phyloP scores from a whole-genome alignment of 2,797 vertebrate genomes.

The Bucorvus abyssinicus region DNA sequence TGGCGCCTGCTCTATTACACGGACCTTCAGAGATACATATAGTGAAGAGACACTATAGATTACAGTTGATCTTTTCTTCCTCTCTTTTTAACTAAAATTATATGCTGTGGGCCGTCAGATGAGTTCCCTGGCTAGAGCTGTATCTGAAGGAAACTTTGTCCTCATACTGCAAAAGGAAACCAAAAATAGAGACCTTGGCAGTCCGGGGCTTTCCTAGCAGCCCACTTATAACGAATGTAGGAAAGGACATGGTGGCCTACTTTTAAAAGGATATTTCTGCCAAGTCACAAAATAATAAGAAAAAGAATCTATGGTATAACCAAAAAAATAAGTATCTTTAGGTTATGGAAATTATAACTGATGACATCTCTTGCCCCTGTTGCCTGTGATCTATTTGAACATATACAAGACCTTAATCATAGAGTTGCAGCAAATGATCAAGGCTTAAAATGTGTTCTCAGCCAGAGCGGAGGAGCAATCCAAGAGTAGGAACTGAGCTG shows the following conservation, averaged over 20 bases:
- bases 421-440: constrained; percentile 47
- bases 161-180: constrained; percentile 56
- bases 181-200: constrained; percentile 64
- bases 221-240: constrained; percentile 57
- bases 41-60: not conserved
- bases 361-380: constrained; percentile 57
- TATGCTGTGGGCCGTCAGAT: constrained; percentile 20
- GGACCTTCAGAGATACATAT: not conserved
- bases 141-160: constrained; percentile 56
- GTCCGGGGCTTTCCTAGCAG: constrained; percentile 30
- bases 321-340: constrained; percentile 54
- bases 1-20: not conserved
- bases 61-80: not conserved
- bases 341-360: constrained; percentile 71
- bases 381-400: constrained; percentile 69
- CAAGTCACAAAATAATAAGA: constrained; percentile 70
- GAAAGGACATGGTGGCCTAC: constrained; percentile 77
- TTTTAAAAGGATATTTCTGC: constrained; percentile 70
- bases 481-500: not conserved
- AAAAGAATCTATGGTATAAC: constrained; percentile 38
- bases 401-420: constrained; percentile 72
- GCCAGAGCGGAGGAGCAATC: not conserved
- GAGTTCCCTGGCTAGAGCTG: constrained; percentile 41
- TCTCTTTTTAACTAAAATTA: constrained; percentile 47
- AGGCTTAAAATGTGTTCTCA: constrained; percentile 4